Evolutionary conservation across 2,113 vertebrate species (phyloP), one percentile per base, ranked within the genome.

Genomic region (Sporophila hypoxantha): DNA sequence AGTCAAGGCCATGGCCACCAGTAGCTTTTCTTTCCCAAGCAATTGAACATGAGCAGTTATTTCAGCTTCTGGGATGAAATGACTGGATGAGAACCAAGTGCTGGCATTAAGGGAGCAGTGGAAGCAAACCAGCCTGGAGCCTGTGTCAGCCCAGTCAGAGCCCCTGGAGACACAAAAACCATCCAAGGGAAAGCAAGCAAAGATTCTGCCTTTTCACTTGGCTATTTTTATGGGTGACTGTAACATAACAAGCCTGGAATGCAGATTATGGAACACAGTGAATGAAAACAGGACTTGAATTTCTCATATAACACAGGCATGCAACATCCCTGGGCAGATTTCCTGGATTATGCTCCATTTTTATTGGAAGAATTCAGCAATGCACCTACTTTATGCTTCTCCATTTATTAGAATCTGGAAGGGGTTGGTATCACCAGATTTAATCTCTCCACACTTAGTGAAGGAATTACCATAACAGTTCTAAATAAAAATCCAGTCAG

Each of bases 21-120:
- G 47, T 3, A 83, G 82, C 80, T 82, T 76, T 84, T 78, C 62
- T n/a, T 91, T 94, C 87, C 89, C 92, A 79, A 88, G 87, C 79
- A 90, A 78, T 75, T 91, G 66, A 56, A 84, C 76, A 71, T 73
- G 69, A 93, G 90, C 68, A 93, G 71, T 79, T 91, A 69, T 82
- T 94, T 87, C 91, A 94, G 85, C 85, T 89, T 69, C 89, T 86
- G 79, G 86, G 85, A 83, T 81, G 44, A 94, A 82, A 67, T 65
- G 59, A 50, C 89, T 95, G 93, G 91, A 79, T 60, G 78, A 74
- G 74, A 79, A 39, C 73, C 91, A 92, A 94, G 79, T 26, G 85
- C 82, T 95, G 89, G 93, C 89, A 85, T 65, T 5, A 67, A 76
- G 64, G 53, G n/a, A 81, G 84, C 71, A 42, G 82, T 22, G 61